Evolutionary conservation across 2,113 vertebrate genomes (phyloP).

Genomic region (Telmatochromis bifrenatus): DNA sequence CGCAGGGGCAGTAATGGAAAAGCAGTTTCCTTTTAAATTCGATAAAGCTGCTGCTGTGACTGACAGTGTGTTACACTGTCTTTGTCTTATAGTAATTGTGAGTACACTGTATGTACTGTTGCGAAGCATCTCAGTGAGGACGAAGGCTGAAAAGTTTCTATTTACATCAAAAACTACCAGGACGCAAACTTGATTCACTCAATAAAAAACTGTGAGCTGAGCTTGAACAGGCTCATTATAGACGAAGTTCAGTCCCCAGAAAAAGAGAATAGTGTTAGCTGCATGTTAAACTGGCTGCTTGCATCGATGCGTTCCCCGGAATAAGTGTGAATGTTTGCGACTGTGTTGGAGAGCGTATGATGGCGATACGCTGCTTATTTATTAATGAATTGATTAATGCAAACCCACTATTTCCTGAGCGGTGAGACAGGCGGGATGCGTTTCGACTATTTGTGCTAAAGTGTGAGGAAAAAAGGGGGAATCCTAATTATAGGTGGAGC

Average conservation of each 20-base stretch:
- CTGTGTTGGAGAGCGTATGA: background rate
- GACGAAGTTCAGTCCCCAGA: background rate
- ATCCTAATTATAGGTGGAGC: background rate
- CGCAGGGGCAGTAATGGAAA: conserved; percentile 20
- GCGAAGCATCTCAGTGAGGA: background rate
- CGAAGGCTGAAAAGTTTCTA: background rate
- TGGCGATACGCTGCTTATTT: conserved; percentile 18
- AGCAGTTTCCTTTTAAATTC: background rate
- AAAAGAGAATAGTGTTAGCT: background rate
- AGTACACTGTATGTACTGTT: background rate
- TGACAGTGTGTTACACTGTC: background rate
- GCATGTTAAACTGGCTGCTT: conserved; percentile 14
- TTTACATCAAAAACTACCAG: background rate
- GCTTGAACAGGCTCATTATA: background rate
- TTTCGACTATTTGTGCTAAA: background rate
- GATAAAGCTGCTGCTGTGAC: background rate
- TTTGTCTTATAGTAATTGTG: background rate
- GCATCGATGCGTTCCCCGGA: background rate
- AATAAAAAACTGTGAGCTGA: background rate
- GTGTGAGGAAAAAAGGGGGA: background rate
- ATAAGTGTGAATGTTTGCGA: background rate
- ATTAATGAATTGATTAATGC: conserved; percentile 45
- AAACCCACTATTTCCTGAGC: background rate
- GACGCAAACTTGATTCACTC: background rate
- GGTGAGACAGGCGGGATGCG: background rate